Base-by-base conservation (phyloP, 2,797 vertebrate species). In the Falco berigora region DNA sequence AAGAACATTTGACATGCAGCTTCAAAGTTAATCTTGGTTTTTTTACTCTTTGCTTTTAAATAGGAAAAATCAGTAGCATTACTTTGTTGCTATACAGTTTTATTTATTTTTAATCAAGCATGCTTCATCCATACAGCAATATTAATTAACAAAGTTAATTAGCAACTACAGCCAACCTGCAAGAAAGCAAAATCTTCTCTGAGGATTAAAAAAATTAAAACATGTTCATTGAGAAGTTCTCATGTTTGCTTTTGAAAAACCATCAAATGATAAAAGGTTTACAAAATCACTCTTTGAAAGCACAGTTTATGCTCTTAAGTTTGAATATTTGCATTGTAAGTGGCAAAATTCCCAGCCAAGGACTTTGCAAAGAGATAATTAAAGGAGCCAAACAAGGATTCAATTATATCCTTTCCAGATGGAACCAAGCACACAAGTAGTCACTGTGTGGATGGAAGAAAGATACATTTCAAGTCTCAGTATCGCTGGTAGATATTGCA, bases 141-240 rank as follows among this genome's bases (percentile, higher is more conserved):
- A 82, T 92, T 96, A 95, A 96, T 96, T 96, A 95, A 94, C 40
- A 23, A 90, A 94, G 90, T 79, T 95, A 94, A 96, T 97, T 94
- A 96, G 89, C 68, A 89, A 75, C 84, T 88, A 90, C 76, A 92
- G 86, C 38, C 75, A 92, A 92, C 84, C 94, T 90, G 76, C 78
- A 93, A 77, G 84, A 83, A 94, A 94, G 92, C 61, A 92, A 91
- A 93, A 75, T 92, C 64, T 83, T 73, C 95, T 85, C 80, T 21
- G 47, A 91, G 74, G 88, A 89, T 91, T 96, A 6, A 74, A 94
- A 94, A 93, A 91, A 89, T 84, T 84, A 86, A 87, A 85, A 56
- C 25, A 80, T 19, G 28, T 74, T 94, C 89, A 94, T 78, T 94
- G 82, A 94, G 53, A 79, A 80, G 82, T 56, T 81, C 89, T 94